A percentile compares a stretch with the other conserved stretches of the same genome.
Conservation (phyloP, 2,888 invertebrate species). For the Synanthedon myopaeformis region DNA sequence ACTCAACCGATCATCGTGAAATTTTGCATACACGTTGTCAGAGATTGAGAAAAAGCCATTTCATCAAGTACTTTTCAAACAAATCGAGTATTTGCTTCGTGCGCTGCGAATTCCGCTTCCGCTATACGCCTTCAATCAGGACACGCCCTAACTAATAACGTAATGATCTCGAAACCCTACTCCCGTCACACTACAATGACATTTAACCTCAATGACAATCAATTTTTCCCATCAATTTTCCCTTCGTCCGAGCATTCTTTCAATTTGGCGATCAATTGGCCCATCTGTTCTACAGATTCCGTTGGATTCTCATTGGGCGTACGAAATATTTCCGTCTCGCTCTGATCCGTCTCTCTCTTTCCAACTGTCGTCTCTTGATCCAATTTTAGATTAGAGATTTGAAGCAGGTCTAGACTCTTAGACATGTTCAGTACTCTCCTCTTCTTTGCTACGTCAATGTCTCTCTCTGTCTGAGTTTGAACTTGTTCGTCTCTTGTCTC, state of each 20-base stretch:
- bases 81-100: too few relatives aligned
- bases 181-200: neutral
- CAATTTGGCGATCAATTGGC: constrained; percentile 49
- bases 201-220: constrained; percentile 6
- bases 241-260: constrained; percentile 34
- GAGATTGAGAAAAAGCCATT: too few relatives aligned
- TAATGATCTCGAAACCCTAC: too few relatives aligned
- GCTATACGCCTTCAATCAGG: too few relatives aligned
- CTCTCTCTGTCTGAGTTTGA: constrained; percentile 33
- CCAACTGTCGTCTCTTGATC: neutral
- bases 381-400: neutral
- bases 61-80: too few relatives aligned
- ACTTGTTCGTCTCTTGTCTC: constrained; percentile 34
- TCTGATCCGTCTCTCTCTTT: constrained; percentile 1
- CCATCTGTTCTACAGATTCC: constrained; percentile 52
- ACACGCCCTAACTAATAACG: too few relatives aligned
- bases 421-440: neutral
- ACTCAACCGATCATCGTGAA: too few relatives aligned
- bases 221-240: constrained; percentile 22
- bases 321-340: constrained; percentile 42
- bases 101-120: too few relatives aligned
- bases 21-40: too few relatives aligned
- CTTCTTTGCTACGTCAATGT: constrained; percentile 15
- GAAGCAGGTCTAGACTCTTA: neutral
- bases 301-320: constrained; percentile 48